Percentiles rank a stretch among this genome's conserved stretches.
Evolutionary conservation across 2,113 vertebrate genomes (phyloP).

Genomic region (Taxidea taxus): DNA sequence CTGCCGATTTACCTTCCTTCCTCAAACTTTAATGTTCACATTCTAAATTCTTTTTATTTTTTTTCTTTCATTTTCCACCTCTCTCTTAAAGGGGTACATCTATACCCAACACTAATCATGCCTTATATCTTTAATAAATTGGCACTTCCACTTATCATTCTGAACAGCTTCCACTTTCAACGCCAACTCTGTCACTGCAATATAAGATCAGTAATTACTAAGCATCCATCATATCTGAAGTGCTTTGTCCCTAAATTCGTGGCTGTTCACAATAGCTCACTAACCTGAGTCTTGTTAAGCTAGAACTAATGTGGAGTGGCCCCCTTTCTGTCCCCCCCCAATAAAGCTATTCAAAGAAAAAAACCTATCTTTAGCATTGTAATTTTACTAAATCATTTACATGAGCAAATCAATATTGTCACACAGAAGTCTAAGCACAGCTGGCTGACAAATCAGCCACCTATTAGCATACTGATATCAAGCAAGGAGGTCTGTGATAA

Average conservation of each 20-base stretch:
- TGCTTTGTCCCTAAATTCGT: slow-evolving; percentile 64
- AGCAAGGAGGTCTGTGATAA: slow-evolving; percentile 38
- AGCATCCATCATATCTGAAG: slow-evolving; percentile 76
- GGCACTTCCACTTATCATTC: slow-evolving; percentile 77
- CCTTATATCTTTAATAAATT: slow-evolving; percentile 77
- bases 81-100: slow-evolving; percentile 35
- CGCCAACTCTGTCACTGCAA: slow-evolving; percentile 59
- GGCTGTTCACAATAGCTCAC: slow-evolving; percentile 62
- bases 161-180: slow-evolving; percentile 54
- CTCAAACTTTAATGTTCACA: not conserved
- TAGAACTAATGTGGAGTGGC: slow-evolving; percentile 29
- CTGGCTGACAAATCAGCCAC: slow-evolving; percentile 11
- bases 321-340: not conserved
- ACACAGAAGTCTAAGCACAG: not conserved
- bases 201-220: slow-evolving; percentile 79
- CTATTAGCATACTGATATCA: not conserved
- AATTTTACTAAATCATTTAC: slow-evolving; percentile 8
- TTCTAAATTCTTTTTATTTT: not conserved
- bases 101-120: slow-evolving; percentile 50
- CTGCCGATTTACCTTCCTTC: not conserved
- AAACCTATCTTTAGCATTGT: not conserved
- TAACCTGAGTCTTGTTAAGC: slow-evolving; percentile 34
- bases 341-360: slow-evolving; percentile 31
- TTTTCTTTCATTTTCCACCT: not conserved
- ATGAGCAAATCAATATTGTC: slow-evolving; percentile 26